Evolutionary conservation across 2,888 invertebrate genomes (phyloP), one percentile per base, ranked within the genome.

Genomic region (Bugulina stolonifera): DNA sequence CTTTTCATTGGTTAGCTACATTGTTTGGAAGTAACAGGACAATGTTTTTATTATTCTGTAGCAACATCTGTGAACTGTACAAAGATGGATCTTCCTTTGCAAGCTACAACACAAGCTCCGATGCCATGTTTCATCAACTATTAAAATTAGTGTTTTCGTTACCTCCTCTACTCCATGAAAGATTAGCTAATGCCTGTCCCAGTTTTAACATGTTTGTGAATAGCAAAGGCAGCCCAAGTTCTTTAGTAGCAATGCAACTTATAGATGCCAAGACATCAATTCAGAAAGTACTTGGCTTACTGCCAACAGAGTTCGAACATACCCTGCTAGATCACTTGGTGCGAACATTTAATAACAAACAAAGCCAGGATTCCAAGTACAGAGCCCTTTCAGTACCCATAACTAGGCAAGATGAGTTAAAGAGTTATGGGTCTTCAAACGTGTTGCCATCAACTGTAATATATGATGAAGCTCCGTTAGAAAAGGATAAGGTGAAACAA

Each of bases 131-230:
- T 34, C 22, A 64, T 32, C 25, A 64, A 14, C 32, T 64, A 14
- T 27, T 64, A 5, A 64, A 32, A 64, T 64, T 64, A 32, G 64
- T 64, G 32, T 32, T 64, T 64, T 64, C 64, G 32, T n/a, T 64
- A 32, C 64, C 64, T 2, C 25, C 32, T 5, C 22, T 25, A 14
- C 27, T 64, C 22, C 64, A 64, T 32, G 64, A 64, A 27, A 64
- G n/a, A n/a, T n/a, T 64, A 64, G 64, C 64, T 14, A 14, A 64
- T 32, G n/a, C 18, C 14, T 64, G 64, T n/a, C 64, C 64, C 2
- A 32, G 27, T 32, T 64, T 64, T 32, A n/a, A 27, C 14, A 32
- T 10, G n/a, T 34, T 64, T 14, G 22, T 64, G 5, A 14, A 64
- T 14, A 43, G 18, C 5, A 18, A 43, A 43, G 3, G 18, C 18